phyloP scores from a whole-genome alignment of 2,797 vertebrate genomes.

The Mormyrus proboscirostris region DNA sequence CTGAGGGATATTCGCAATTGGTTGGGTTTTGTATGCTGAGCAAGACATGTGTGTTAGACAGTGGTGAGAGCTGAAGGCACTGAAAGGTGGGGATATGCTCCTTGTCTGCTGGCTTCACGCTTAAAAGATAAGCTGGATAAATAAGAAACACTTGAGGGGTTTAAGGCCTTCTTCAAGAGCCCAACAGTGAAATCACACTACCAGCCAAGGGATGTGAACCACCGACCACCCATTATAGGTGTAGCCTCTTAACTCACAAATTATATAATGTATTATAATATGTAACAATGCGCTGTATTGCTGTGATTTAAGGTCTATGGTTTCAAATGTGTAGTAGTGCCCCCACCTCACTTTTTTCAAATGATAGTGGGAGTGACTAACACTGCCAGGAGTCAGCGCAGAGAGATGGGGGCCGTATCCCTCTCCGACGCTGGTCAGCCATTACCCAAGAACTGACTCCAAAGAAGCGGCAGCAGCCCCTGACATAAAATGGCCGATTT shows the following conservation, averaged over 20 bases:
- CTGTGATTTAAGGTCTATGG: background rate
- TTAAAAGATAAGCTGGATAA: background rate
- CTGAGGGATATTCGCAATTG: background rate
- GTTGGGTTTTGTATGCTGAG: background rate
- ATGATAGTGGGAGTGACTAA: background rate
- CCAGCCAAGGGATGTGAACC: background rate
- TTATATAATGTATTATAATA: background rate
- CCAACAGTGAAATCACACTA: background rate
- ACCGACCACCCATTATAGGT: background rate
- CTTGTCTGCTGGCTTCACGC: background rate
- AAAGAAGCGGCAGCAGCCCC: background rate
- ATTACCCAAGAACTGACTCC: background rate
- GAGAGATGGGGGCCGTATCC: background rate
- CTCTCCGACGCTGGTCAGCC: slow-evolving; percentile 1
- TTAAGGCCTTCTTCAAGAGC: background rate
- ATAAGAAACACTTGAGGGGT: background rate
- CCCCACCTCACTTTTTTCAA: background rate
- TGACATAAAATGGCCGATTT: slow-evolving; percentile 4
- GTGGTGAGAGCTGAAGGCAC: background rate
- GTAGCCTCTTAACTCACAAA: background rate
- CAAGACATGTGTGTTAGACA: background rate
- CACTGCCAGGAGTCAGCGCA: background rate
- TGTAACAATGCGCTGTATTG: background rate
- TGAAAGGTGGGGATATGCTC: background rate
- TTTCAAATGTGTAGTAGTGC: background rate